Percentiles rank a stretch among this genome's conserved stretches.
These are phyloP conservation scores for Nothobranchius furzeri DNA, from an alignment of 2,113 vertebrate genomes.

Conservation along the genomic window DNA sequence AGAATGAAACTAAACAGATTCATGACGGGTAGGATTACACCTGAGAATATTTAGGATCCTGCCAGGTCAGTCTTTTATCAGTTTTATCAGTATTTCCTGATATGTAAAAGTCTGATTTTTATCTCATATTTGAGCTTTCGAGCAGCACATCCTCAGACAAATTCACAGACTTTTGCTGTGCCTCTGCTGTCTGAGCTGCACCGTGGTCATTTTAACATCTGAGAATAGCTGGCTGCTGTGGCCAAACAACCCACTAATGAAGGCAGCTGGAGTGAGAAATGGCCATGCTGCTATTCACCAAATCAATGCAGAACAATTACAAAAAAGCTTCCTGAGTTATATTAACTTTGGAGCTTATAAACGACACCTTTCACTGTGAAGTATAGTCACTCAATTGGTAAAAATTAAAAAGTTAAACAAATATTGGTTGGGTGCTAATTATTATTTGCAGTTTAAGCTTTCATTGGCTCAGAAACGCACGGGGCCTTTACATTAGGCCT, in stretches of 20 bases:
- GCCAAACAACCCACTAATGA: conserved; percentile 6
- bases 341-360: neutral
- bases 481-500: too few species aligned
- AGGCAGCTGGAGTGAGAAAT: conserved; percentile 9
- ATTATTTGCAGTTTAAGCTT: neutral
- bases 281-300: neutral
- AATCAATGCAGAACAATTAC: neutral
- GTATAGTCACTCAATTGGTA: neutral
- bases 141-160: neutral
- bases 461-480: too few species aligned
- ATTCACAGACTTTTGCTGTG: neutral
- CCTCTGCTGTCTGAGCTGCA: neutral
- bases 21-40: neutral
- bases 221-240: conserved; percentile 14
- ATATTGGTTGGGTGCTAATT: neutral
- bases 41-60: neutral
- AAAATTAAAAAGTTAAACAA: neutral
- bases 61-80: neutral
- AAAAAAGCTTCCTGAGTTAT: conserved; percentile 2
- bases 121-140: neutral
- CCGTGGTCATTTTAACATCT: neutral
- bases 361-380: neutral
- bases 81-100: neutral
- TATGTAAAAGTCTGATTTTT: neutral
- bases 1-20: neutral